Base-by-base conservation (phyloP, 2,113 vertebrate species). In the Scophthalmus maximus region DNA sequence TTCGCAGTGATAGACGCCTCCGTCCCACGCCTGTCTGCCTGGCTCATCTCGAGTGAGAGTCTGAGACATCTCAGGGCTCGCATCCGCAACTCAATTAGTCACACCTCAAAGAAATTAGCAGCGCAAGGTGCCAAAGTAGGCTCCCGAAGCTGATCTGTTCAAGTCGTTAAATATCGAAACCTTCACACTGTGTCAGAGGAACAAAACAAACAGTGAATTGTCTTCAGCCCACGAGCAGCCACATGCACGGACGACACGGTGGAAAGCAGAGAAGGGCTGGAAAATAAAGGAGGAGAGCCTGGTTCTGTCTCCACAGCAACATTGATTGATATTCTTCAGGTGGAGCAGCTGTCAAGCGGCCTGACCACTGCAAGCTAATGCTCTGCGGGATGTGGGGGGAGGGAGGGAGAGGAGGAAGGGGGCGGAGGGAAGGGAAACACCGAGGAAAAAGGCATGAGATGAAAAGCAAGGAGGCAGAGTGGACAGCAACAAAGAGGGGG, bases 291-390 rank as follows among this genome's bases (percentile, higher is more conserved):
- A 62, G 60, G 49, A 67, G 80, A 73, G 78, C 36, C 44, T 70
- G 79, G 56, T 78, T 92, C 76, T 27, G 88, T 97, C 92, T 95
- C 95, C 93, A 95, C 93, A 90, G 95, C 91, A 94, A 96, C 93
- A 81, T 91, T 93, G 92, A 85, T 95, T 95, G 93, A 78, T 90
- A 92, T 95, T 93, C 93, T 93, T 93, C 93, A 95, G 95, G 94
- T 95, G 87, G 86, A 93, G 87, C 83, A 89, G 87, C 93, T 90
- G 91, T 88, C 88, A 90, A 90, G 91, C 91, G 86, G 89, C 91
- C 85, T 88, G 93, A 90, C 87, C 89, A 87, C 93, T 90, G 88
- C 85, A 89, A 93, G 86, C 84, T 91, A 92, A 94, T 90, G 64
- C 88, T 85, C 86, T 89, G 78, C 79, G 84, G 89, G 89, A 92